Conservation (phyloP, 37 sponge, comb jelly and placozoan species). For the Cliona cf. orientalis region DNA sequence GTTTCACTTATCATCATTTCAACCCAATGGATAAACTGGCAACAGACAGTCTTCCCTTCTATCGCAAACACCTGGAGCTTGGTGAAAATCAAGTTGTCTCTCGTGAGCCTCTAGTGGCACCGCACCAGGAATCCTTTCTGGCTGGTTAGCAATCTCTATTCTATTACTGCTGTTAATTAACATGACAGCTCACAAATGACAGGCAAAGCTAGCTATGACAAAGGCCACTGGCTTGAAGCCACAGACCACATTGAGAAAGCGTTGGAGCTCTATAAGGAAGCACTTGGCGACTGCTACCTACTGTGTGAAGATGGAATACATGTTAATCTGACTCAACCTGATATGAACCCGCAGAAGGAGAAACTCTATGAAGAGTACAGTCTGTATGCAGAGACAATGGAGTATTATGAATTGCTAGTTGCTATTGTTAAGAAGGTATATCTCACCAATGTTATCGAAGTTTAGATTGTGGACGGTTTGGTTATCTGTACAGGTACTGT, state of each 20-base stretch:
- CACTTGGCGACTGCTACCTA: slow-evolving; percentile 43
- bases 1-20: slow-evolving; percentile 47
- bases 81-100: slow-evolving; percentile 23
- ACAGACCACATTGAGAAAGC: slow-evolving; percentile 46
- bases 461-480: not conserved
- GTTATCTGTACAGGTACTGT: slow-evolving; percentile 25
- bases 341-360: slow-evolving; percentile 26
- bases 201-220: slow-evolving; percentile 32
- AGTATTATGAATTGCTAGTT: slow-evolving; percentile 48
- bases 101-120: slow-evolving; percentile 34
- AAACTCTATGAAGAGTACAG: slow-evolving; percentile 12
- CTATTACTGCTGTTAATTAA: not conserved
- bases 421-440: slow-evolving; percentile 27
- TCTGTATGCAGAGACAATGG: slow-evolving; percentile 41
- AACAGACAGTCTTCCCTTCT: slow-evolving; percentile 19
- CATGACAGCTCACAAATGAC: not conserved
- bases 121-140: slow-evolving; percentile 28
- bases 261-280: slow-evolving; percentile 20
- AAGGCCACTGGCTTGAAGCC: slow-evolving; percentile 44
- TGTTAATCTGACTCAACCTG: slow-evolving; percentile 46
- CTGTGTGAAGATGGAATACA: slow-evolving; percentile 65
- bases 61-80: slow-evolving; percentile 43
- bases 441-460: not conserved
- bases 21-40: slow-evolving; percentile 28
- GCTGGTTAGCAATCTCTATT: not conserved